phyloP scores from a whole-genome alignment of 2,797 vertebrate genomes.

The Notamacropus eugenii region DNA sequence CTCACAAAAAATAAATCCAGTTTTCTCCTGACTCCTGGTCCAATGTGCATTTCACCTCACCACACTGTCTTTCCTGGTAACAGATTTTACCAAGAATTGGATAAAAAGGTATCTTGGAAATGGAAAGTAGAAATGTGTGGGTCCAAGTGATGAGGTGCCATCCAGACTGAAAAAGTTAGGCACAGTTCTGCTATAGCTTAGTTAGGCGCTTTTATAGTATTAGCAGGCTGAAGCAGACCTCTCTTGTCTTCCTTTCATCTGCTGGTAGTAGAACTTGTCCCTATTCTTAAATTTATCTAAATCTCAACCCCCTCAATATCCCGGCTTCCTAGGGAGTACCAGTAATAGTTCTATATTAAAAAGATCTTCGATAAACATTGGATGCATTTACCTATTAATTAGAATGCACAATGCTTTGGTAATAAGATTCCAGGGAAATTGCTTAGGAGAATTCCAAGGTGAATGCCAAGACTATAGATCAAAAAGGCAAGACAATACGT shows the following conservation, averaged over 20 bases:
- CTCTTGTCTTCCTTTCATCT: background rate
- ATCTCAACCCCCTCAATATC: background rate
- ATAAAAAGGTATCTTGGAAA: background rate
- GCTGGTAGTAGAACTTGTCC: background rate
- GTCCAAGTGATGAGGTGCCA: background rate
- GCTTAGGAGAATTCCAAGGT: constrained; percentile 47
- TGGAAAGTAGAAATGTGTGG: background rate
- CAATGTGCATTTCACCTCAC: background rate
- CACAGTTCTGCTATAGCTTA: background rate
- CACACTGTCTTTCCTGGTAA: background rate
- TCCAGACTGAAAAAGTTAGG: background rate
- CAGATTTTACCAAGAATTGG: background rate
- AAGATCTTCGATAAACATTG: background rate
- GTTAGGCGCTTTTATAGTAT: background rate
- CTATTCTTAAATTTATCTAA: background rate
- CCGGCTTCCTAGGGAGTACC: background rate
- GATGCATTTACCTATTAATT: background rate
- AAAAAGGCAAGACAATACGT: constrained; percentile 52
- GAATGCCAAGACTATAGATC: constrained; percentile 49
- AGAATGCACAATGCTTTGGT: background rate
- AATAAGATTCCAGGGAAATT: constrained; percentile 23
- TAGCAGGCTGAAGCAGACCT: background rate
- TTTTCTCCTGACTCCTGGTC: background rate
- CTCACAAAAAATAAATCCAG: background rate
- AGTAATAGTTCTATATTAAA: background rate